Percentiles rank a stretch among this genome's conserved stretches.
Evolutionary conservation across 2,888 invertebrate genomes (phyloP).

Genomic region (Laothoe populi): DNA sequence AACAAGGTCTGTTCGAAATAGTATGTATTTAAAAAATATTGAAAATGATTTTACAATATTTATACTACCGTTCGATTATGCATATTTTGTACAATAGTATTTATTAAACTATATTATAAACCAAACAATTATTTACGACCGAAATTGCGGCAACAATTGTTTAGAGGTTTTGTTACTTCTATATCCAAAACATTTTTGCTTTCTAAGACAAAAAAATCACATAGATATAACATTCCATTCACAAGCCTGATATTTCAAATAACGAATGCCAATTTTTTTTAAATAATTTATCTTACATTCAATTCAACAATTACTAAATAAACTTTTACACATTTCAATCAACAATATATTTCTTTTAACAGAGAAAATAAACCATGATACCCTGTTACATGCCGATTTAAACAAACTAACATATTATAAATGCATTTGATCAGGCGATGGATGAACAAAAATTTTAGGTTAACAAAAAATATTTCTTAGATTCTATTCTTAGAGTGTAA

Average conservation of each 20-base stretch:
- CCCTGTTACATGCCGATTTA: slow-evolving; percentile 77
- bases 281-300: slow-evolving; percentile 19
- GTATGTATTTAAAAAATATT: slow-evolving; percentile 21
- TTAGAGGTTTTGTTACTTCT: background rate
- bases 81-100: slow-evolving; percentile 28
- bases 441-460: slow-evolving; percentile 56
- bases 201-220: background rate
- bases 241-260: slow-evolving; percentile 3
- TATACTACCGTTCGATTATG: slow-evolving; percentile 28
- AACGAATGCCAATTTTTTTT: background rate
- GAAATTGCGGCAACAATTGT: slow-evolving; percentile 12
- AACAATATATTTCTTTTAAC: slow-evolving; percentile 29
- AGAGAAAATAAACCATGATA: slow-evolving; percentile 61
- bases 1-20: slow-evolving; percentile 4
- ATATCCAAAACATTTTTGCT: background rate
- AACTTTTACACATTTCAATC: slow-evolving; percentile 34
- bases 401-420: slow-evolving; percentile 55
- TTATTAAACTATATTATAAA: slow-evolving; percentile 4
- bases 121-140: background rate
- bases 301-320: slow-evolving; percentile 21
- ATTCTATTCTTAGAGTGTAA: slow-evolving; percentile 76
- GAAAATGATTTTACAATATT: slow-evolving; percentile 14
- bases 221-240: background rate
- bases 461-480: slow-evolving; percentile 55
- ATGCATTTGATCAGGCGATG: slow-evolving; percentile 50